Conservation (phyloP, 1,140 invertebrate species). For the Penaeus japonicus region DNA sequence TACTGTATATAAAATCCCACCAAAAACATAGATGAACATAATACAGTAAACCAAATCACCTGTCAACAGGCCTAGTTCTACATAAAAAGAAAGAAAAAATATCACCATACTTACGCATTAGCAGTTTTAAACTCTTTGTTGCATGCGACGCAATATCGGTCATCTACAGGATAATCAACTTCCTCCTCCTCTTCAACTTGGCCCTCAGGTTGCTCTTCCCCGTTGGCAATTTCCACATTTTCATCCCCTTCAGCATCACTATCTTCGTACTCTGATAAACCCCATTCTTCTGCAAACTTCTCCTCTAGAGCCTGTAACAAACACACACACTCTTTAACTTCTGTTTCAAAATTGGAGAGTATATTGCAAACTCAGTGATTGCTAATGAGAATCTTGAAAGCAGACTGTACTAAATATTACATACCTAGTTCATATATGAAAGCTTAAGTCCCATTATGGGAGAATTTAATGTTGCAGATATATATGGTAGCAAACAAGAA, state of each 20-base stretch:
- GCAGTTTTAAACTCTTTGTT: conserved; percentile 39
- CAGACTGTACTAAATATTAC: too few species aligned
- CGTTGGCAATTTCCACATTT: not conserved
- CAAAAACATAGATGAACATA: too few species aligned
- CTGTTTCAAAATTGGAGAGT: not conserved
- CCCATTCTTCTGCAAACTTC: conserved; percentile 42
- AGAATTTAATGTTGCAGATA: too few species aligned
- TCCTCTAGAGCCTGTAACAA: conserved; percentile 19
- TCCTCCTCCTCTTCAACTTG: not conserved
- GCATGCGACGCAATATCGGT: conserved; percentile 41
- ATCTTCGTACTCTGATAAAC: conserved; percentile 9
- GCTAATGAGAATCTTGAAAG: too few species aligned
- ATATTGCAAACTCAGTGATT: too few species aligned
- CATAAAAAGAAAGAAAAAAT: not conserved
- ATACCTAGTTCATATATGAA: too few species aligned
- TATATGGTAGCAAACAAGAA: too few species aligned
- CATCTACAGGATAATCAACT: not conserved
- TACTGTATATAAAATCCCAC: too few species aligned
- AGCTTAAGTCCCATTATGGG: too few species aligned
- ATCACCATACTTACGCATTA: conserved; percentile 32
- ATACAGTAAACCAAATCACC: too few species aligned
- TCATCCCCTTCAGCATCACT: conserved; percentile 1
- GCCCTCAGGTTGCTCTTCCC: not conserved
- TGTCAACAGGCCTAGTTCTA: too few species aligned
- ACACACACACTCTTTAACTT: not conserved